Evolutionary conservation across 2,113 vertebrate genomes (phyloP).

Genomic region (Terrapene triunguis): DNA sequence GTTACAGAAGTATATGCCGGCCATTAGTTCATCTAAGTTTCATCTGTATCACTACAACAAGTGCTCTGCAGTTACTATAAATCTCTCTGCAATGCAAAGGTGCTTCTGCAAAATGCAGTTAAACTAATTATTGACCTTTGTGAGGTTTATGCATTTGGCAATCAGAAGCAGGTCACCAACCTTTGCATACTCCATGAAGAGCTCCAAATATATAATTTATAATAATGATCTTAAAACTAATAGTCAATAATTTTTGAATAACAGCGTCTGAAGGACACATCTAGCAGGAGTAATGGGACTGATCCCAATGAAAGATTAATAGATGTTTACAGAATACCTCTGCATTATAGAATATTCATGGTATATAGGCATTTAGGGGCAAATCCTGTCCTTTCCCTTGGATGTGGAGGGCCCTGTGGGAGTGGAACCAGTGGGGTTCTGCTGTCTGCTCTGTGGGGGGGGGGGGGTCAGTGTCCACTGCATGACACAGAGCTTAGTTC

Average conservation of each 20-base stretch:
- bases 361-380: neutral
- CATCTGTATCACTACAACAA: conserved; percentile 1
- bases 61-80: neutral
- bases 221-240: neutral
- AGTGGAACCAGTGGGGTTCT: neutral
- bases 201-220: neutral
- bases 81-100: neutral
- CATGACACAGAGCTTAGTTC: neutral
- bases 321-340: neutral
- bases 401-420: neutral
- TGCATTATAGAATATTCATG: neutral
- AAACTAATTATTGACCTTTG: neutral
- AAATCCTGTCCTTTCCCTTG: neutral
- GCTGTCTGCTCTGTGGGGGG: neutral
- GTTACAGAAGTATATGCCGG: neutral
- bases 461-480: neutral
- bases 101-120: neutral
- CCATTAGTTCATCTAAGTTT: conserved; percentile 2
- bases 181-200: neutral
- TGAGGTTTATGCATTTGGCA: neutral
- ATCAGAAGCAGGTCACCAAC: neutral
- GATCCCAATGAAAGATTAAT: neutral
- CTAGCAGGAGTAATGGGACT: neutral
- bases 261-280: neutral
- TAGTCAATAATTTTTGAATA: neutral